Evolutionary conservation across 92 coral and sea anemone species (phyloP).

Genomic region (Epizoanthus ramosus): DNA sequence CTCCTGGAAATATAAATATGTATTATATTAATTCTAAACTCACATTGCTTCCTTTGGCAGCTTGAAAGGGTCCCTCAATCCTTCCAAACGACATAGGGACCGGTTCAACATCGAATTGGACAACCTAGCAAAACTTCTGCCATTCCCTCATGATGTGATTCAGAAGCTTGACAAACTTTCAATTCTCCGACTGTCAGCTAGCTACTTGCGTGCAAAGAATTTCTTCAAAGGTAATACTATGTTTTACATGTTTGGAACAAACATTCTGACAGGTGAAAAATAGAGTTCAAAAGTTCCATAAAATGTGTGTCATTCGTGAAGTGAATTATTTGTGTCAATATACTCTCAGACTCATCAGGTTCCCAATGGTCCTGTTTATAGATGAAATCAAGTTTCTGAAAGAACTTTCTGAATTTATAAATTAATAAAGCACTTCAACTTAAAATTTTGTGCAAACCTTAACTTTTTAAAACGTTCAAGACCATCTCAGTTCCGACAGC

Average conservation of each 20-base stretch:
- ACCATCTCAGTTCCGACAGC: background rate
- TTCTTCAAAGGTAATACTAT: constrained; percentile 88
- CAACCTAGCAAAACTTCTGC: constrained; percentile 92
- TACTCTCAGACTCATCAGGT: too few species aligned
- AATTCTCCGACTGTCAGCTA: constrained; percentile 89
- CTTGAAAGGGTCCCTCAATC: constrained; percentile 94
- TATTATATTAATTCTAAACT: too few species aligned
- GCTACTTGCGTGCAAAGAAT: constrained; percentile 94
- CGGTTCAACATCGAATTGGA: constrained; percentile 96
- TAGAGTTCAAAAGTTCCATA: too few species aligned
- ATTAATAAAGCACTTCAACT: too few species aligned
- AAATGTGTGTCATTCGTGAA: too few species aligned
- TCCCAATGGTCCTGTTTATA: too few species aligned
- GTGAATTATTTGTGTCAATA: too few species aligned
- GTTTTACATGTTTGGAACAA: too few species aligned
- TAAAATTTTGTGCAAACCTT: background rate
- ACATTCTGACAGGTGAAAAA: too few species aligned
- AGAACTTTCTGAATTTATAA: too few species aligned
- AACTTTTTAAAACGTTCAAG: background rate
- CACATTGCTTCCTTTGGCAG: constrained; percentile 43
- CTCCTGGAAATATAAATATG: too few species aligned
- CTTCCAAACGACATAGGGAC: constrained; percentile 96
- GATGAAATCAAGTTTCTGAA: too few species aligned
- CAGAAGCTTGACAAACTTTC: constrained; percentile 95
- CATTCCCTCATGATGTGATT: constrained; percentile 96